These are phyloP conservation scores for Platysternon megacephalum DNA, from an alignment of 2,113 vertebrate genomes.

Conservation along the genomic window DNA sequence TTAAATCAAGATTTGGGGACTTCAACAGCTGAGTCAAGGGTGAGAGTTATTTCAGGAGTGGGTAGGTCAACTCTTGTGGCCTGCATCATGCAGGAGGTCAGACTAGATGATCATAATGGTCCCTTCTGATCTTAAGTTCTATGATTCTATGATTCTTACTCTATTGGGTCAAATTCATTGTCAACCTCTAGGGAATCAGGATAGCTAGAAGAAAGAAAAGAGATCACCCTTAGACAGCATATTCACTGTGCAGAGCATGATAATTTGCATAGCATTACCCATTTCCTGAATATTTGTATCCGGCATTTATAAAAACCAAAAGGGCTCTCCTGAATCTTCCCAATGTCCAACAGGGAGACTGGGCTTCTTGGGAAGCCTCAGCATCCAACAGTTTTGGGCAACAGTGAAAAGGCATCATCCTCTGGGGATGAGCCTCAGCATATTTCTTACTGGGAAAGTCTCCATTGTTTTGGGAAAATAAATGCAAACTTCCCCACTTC, in stretches of 20 bases:
- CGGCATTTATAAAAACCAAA: not conserved
- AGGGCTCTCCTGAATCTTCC: not conserved
- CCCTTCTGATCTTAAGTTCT: too few relatives aligned
- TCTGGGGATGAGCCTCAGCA: not conserved
- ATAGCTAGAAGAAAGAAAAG: slow-evolving; percentile 44
- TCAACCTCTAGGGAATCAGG: not conserved
- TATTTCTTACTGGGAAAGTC: not conserved
- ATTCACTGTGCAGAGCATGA: not conserved
- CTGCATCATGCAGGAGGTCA: too few relatives aligned
- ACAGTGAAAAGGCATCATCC: not conserved
- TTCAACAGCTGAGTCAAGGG: too few relatives aligned
- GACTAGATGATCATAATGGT: too few relatives aligned
- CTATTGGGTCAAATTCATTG: not conserved
- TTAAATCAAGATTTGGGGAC: too few relatives aligned
- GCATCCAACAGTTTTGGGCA: not conserved
- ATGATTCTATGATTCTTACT: too few relatives aligned
- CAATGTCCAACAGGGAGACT: not conserved
- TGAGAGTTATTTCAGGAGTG: too few relatives aligned
- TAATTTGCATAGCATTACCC: too few relatives aligned
- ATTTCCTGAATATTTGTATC: not conserved
- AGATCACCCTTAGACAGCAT: not conserved
- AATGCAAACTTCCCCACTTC: not conserved
- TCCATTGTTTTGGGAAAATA: not conserved
- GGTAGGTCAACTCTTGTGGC: too few relatives aligned
- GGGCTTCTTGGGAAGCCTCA: not conserved